Evolutionary conservation across 92 coral and sea anemone species (phyloP).

Genomic region (Epizoanthus ramosus): DNA sequence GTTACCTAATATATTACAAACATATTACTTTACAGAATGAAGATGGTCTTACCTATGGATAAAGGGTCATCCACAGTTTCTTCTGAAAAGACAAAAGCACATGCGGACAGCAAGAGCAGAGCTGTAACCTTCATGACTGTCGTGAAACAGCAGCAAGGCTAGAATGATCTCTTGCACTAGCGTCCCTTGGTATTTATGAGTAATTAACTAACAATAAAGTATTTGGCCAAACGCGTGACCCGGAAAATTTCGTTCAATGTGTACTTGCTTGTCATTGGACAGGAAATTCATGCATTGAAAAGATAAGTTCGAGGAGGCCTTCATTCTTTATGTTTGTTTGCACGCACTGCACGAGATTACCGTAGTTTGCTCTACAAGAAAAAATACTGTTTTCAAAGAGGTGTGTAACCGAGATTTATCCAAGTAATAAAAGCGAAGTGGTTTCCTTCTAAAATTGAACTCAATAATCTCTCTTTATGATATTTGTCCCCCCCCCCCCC

Average conservation of each 20-base stretch:
- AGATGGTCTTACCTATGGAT: background rate
- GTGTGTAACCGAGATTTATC: too few species aligned
- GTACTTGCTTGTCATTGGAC: too few species aligned
- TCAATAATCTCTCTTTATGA: too few species aligned
- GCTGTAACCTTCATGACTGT: background rate
- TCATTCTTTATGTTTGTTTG: too few species aligned
- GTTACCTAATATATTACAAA: background rate
- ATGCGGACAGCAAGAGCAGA: background rate
- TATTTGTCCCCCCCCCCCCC: too few species aligned
- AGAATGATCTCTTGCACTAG: background rate
- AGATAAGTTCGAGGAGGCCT: too few species aligned
- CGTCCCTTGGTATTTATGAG: background rate
- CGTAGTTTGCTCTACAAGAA: too few species aligned
- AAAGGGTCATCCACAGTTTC: background rate
- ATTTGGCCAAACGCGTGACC: background rate
- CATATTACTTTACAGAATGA: background rate
- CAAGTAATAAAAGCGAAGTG: too few species aligned
- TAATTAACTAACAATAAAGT: background rate
- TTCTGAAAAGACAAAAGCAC: background rate
- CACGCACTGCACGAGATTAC: too few species aligned
- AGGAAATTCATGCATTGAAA: too few species aligned
- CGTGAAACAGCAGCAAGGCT: background rate
- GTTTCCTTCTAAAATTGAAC: too few species aligned
- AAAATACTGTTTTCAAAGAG: too few species aligned
- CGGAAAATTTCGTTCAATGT: background rate